Conservation (phyloP, 2,888 invertebrate genomes). For the Tromatobia lineatoria region DNA sequence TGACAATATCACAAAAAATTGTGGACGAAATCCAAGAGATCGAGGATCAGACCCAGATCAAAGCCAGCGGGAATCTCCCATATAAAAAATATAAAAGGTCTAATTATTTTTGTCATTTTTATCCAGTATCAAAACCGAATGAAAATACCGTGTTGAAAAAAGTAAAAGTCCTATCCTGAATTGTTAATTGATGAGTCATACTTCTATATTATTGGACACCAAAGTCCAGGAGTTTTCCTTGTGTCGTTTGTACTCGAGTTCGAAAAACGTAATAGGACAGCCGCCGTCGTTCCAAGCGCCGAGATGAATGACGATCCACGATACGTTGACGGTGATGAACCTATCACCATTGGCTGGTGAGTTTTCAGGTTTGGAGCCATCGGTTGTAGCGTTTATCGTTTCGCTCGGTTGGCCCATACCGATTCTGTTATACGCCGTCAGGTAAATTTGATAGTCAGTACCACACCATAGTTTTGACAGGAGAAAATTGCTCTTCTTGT, state of each 20-base stretch:
- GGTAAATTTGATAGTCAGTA: slow-evolving; percentile 94
- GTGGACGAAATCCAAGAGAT: too few species aligned
- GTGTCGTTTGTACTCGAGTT: slow-evolving; percentile 89
- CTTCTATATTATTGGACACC: slow-evolving; percentile 92
- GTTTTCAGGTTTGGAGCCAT: slow-evolving; percentile 83
- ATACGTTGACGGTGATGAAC: slow-evolving; percentile 91
- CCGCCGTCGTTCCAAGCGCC: slow-evolving; percentile 96
- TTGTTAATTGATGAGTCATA: slow-evolving; percentile 58
- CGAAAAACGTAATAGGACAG: slow-evolving; percentile 94
- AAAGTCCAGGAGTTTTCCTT: slow-evolving; percentile 91
- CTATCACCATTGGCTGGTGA: slow-evolving; percentile 82
- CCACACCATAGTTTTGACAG: slow-evolving; percentile 95
- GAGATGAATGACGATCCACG: slow-evolving; percentile 94
- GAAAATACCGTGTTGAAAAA: background rate
- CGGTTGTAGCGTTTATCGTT: slow-evolving; percentile 91
- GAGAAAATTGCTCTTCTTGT: slow-evolving; percentile 92
- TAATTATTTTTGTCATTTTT: too few species aligned
- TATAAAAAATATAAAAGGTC: too few species aligned
- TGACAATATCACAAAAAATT: too few species aligned
- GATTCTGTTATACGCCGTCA: slow-evolving; percentile 96
- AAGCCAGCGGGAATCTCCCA: too few species aligned
- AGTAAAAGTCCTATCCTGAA: background rate
- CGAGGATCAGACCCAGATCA: too few species aligned
- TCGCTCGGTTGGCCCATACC: slow-evolving; percentile 96
- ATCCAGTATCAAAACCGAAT: too few species aligned